Base-by-base conservation (phyloP, 2,888 invertebrate species). In the Lamellibrachia columna region DNA sequence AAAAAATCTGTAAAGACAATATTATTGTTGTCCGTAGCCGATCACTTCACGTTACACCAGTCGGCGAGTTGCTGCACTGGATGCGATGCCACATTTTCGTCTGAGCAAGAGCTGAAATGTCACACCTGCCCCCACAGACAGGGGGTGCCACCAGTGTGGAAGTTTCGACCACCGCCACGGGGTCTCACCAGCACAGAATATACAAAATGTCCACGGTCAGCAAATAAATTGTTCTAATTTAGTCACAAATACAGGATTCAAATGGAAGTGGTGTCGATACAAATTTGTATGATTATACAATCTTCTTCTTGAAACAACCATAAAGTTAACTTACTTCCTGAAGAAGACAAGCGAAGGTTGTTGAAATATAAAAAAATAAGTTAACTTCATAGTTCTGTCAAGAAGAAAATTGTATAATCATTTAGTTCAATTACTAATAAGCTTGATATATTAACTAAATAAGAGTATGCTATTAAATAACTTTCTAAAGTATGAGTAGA, bases 101-200 rank as follows among this genome's bases (percentile, higher is more conserved):
- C 75, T 6, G 22, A 75, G 75, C 75, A 75, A 15, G 75, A 75
- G 22, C n/a, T 75, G 22, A 75, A 75, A 75, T 6, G 2, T 75
- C 75, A 75, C 22, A 75, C 75, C 75, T 75, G 75, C 75, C n/a
- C n/a, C 22, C 75, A 75, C 22, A 75, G 22, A 15, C 75, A 75
- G 75, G 75, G 28, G 52, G 52, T n/a, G 40, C 91, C 91, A 91
- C 53, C n/a, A 75, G 92, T 75, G 4, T 94, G 94, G 94, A 97
- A 97, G 94, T 97, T 97, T 97, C 96, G 98, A 91, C 97, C 98
- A 8, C 98, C 98, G 90, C 98, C 98, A 53, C 97, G 98, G 93
- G 98, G 98, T 7, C 97, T 97, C 93, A 97, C 97, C 8, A 97
- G 97, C 52, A 98, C 98, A 94, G 97, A 97, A 7, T 98, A 98